Evolutionary conservation across 2,888 invertebrate species (phyloP).

Genomic region (Trachelus troglodyta): DNA sequence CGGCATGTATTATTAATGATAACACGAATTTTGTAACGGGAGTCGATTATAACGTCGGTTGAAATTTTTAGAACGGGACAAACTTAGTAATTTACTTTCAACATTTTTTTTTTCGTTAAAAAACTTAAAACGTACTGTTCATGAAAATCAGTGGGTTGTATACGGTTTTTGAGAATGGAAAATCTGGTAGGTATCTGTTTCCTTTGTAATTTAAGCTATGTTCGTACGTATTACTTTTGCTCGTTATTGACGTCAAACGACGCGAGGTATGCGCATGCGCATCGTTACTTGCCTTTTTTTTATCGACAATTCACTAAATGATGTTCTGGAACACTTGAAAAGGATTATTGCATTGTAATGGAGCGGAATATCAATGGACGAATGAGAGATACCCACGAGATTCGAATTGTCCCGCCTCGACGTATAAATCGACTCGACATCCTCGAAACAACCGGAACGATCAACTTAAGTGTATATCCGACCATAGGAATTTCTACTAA

Average conservation of each 20-base stretch:
- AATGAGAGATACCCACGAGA: neutral
- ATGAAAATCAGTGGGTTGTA: neutral
- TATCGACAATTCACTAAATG: neutral
- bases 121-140: neutral
- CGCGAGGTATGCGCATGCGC: neutral
- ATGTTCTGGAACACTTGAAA: constrained; percentile 48
- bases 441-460: neutral
- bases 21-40: neutral
- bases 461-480: neutral
- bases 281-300: neutral
- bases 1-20: neutral
- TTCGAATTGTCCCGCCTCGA: neutral
- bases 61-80: constrained; percentile 28
- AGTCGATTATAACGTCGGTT: constrained; percentile 25
- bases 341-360: constrained; percentile 25
- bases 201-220: neutral
- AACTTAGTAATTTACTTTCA: constrained; percentile 11
- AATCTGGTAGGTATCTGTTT: neutral
- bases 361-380: neutral
- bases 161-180: neutral
- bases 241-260: neutral
- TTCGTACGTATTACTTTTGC: neutral
- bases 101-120: neutral
- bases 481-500: neutral
- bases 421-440: neutral